Base-by-base conservation (phyloP, 1,140 invertebrate species). In the Goniozus legneri region DNA sequence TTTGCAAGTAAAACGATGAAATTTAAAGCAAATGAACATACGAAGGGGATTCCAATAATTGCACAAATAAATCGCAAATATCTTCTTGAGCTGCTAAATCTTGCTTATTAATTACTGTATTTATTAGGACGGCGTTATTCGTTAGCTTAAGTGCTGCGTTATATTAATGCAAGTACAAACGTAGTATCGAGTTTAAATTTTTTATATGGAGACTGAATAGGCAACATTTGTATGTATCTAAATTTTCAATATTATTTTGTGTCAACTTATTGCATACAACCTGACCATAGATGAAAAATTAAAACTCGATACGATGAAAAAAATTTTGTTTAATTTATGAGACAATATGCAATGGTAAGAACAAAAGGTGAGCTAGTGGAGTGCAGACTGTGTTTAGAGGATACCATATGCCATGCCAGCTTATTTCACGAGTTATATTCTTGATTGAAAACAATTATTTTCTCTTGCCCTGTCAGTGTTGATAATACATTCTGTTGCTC, bases 331-430 rank as follows among this genome's bases (percentile, higher is more conserved):
- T 66, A 65, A 66, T 65, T 69, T 67, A 65, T 53, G 44, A 54
- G 50, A 60, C 48, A 57, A 60, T 52, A 58, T 64, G 58, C 68
- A 70, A 67, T 64, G 58, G 57, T 73, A 72, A 72, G 66, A 70
- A 71, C 54, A n/a, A 67, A 63, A 71, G 69, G 69, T 73, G 66
- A 76, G 67, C 72, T 76, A 76, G 72, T 76, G 73, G 73, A 76
- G 73, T 76, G 73, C 73, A 76, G 71, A 76, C 73, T 75, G 73
- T 76, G 73, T 76, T 76, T 76, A 71, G 73, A 73, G 73, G 73
- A 75, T 76, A 76, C 67, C 70, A 74, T 64, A 71, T 62, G 65
- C 66, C 64, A 70, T 66, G 65, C 65, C 67, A 73, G 64, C 63
- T 70, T 73, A 55, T 67, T 64, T 69, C 60, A 66, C 62, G 54